A percentile compares a stretch with the other conserved stretches of the same genome.
Conservation (phyloP, 2,113 vertebrate species). For the Neogobius melanostomus region DNA sequence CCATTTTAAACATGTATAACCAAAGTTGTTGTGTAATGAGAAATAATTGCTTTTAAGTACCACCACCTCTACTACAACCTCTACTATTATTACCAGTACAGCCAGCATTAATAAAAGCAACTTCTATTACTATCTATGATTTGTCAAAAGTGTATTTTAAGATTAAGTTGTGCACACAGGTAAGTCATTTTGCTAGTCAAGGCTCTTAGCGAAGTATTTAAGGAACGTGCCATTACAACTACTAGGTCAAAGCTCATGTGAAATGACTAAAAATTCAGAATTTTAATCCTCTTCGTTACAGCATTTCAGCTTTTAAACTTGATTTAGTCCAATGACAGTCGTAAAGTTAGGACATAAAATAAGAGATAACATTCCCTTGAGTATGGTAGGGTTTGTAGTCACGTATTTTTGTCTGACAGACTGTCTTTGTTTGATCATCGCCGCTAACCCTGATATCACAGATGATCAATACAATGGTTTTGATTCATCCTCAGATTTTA, state of each 20-base stretch:
- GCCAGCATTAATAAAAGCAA: background rate
- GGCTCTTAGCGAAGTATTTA: too few relatives aligned
- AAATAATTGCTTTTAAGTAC: background rate
- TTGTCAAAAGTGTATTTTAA: too few relatives aligned
- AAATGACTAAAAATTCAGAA: too few relatives aligned
- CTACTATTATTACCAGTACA: background rate
- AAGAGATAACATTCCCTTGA: background rate
- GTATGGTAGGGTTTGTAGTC: background rate
- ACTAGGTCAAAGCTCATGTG: background rate
- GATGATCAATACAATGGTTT: constrained; percentile 39
- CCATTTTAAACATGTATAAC: background rate
- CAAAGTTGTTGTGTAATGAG: too few relatives aligned
- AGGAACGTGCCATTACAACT: too few relatives aligned
- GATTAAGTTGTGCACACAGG: too few relatives aligned
- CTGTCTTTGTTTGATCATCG: constrained; percentile 37
- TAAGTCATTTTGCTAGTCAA: too few relatives aligned
- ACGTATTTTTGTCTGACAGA: constrained; percentile 14
- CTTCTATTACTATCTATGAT: too few relatives aligned
- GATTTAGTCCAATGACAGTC: constrained; percentile 2
- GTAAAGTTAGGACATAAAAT: constrained; percentile 21
- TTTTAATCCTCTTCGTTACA: too few relatives aligned
- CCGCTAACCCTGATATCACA: constrained; percentile 8
- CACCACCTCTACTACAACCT: background rate
- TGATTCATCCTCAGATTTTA: constrained; percentile 39
- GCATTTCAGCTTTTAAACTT: background rate